These are phyloP conservation scores for Dryomyza anilis DNA, from an alignment of 2,888 invertebrate genomes.

Conservation along the genomic window DNA sequence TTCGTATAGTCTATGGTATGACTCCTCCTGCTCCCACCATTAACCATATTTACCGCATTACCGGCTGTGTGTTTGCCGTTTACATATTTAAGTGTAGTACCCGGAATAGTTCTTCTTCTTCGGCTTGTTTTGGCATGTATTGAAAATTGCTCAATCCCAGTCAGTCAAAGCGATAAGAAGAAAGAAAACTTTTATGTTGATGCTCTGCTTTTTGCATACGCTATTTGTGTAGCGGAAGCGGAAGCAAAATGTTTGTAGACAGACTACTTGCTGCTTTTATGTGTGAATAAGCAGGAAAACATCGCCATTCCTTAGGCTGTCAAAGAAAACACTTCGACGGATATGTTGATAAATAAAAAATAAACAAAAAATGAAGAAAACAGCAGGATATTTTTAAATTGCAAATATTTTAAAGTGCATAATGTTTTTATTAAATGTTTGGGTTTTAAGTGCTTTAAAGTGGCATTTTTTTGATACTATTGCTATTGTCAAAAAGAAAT, in stretches of 20 bases:
- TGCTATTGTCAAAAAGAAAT: too few species aligned
- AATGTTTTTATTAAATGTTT: too few species aligned
- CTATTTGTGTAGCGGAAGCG: background rate
- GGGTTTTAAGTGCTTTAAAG: too few species aligned
- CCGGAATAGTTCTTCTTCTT: background rate
- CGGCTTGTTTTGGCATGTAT: background rate
- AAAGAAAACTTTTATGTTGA: background rate
- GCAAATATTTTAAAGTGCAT: too few species aligned
- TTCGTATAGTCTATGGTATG: background rate
- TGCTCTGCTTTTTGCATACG: slow-evolving; percentile 2
- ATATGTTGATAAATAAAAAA: too few species aligned
- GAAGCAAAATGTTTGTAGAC: background rate
- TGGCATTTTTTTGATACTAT: too few species aligned
- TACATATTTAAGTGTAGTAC: too few species aligned
- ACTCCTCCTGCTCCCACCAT: background rate
- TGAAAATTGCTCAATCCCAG: background rate
- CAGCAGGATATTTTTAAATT: too few species aligned
- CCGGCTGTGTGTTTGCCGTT: too few species aligned
- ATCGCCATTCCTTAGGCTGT: too few species aligned
- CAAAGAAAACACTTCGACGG: too few species aligned
- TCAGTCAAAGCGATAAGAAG: background rate
- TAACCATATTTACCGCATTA: background rate
- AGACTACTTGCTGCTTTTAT: background rate
- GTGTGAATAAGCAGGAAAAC: slow-evolving; percentile 5
- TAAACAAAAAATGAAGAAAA: too few species aligned